Conservation (phyloP, 2,797 vertebrate species). For the Triplophysa bombifrons region DNA sequence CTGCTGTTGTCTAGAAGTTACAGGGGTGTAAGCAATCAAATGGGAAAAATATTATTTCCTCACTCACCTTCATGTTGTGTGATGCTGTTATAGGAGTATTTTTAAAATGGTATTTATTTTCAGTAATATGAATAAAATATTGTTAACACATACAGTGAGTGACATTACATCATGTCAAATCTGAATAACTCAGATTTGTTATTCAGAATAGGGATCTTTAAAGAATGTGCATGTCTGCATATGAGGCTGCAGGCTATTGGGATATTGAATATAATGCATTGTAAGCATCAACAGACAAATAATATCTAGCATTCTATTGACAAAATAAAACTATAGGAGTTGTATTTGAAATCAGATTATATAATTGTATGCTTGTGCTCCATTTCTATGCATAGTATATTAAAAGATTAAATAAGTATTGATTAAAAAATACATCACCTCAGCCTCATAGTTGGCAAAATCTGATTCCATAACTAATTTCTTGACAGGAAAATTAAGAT, state of each 20-base stretch:
- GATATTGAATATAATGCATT: background rate
- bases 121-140: too few relatives aligned
- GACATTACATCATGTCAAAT: background rate
- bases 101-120: too few relatives aligned
- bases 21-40: background rate
- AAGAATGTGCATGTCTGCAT: background rate
- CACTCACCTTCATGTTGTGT: background rate
- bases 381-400: background rate
- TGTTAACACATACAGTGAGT: background rate
- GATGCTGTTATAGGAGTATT: too few relatives aligned
- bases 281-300: background rate
- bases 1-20: background rate
- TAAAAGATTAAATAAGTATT: background rate
- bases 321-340: background rate
- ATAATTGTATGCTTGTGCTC: background rate
- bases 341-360: background rate
- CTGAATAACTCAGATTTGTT: too few relatives aligned
- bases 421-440: background rate
- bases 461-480: background rate
- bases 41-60: background rate
- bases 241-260: background rate
- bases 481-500: background rate
- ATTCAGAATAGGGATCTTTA: background rate
- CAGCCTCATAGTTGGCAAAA: background rate
- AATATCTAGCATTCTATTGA: background rate